Evolutionary conservation across 2,888 invertebrate species (phyloP).

Genomic region (Zhengitettix transpicula): DNA sequence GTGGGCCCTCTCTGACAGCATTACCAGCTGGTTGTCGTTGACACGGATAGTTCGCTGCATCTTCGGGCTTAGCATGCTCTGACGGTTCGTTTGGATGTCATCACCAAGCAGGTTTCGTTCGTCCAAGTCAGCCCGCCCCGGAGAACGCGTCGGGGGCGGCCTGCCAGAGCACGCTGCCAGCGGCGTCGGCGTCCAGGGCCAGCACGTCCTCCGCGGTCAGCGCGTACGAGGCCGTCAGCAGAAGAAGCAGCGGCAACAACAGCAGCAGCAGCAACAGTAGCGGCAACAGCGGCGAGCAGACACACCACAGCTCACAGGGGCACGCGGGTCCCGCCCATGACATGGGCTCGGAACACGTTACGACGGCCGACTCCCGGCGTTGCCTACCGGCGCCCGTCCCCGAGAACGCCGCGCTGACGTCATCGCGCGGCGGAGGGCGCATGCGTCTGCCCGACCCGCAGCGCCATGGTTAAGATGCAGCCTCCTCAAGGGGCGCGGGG

Average conservation of each 20-base stretch:
- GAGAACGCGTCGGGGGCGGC: neutral
- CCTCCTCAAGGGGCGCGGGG: no score
- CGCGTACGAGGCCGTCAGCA: slow-evolving; percentile 1
- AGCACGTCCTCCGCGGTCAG: slow-evolving; percentile 1
- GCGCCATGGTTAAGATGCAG: no score
- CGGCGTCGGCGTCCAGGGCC: neutral
- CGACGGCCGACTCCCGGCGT: no score
- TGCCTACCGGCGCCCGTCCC: no score
- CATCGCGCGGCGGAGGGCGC: no score
- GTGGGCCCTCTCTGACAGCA: slow-evolving; percentile 72
- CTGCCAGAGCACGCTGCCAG: neutral
- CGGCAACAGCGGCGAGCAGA: neutral
- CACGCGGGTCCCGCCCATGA: neutral
- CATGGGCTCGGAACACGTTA: neutral
- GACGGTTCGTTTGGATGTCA: no score
- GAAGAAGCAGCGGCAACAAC: slow-evolving; percentile 2
- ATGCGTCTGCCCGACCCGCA: no score
- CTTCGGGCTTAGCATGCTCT: slow-evolving; percentile 14
- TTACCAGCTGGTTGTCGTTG: slow-evolving; percentile 69
- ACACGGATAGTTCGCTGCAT: slow-evolving; percentile 74
- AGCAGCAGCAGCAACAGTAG: slow-evolving; percentile 3
- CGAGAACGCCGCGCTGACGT: no score
- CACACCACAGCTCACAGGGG: neutral
- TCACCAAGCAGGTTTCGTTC: no score
- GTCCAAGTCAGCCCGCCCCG: no score